Evolutionary conservation across 2,113 vertebrate genomes (phyloP), one percentile per base, ranked within the genome.

Genomic region (Hemiprocne comata): DNA sequence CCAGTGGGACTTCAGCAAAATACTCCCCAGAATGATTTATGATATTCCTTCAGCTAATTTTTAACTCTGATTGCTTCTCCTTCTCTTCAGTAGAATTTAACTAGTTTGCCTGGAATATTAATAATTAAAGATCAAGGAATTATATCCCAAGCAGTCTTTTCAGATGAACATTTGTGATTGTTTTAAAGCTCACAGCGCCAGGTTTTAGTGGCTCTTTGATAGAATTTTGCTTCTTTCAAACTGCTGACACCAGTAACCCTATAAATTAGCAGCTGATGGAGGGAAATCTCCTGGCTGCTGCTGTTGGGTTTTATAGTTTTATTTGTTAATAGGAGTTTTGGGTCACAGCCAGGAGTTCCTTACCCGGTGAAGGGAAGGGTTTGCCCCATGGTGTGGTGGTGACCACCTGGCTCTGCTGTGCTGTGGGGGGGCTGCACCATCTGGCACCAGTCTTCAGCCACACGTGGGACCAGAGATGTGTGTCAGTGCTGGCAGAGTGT

Each of bases 281-380:
- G 96, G 93, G 94, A 95, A 94, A 96, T 95, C 91, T 95, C 95
- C 96, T 89, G 92, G 91, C 97, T 82, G 88, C 89, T 38, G 73
- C 92, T 87, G 82, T 77, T 91, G 72, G 70, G 93, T 96, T 93
- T 97, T 76, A 87, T 40, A 31, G 93, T 95, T 95, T 97, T 97
- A 96, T 97, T 96, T 97, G 94, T 95, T 97, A 95, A 96, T 84
- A 94, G 96, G 94, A 67, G 81, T 82, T 95, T 90, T 96, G 98
- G 93, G 95, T 79, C 42, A 28, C 2, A 28, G 97, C 97, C 97
- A 97, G 96, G 76, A 87, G 20, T 48, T 76, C 79, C 90, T 86
- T 26, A 17, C 21, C 85, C 7, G 3, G 73, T n/a, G 0, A 38
- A 4, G 42, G 80, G 46, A 58, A 87, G 80, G 76, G 55, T 84